Base-by-base conservation (phyloP, 2,113 vertebrate genomes). In the Prietella phreatophila region DNA sequence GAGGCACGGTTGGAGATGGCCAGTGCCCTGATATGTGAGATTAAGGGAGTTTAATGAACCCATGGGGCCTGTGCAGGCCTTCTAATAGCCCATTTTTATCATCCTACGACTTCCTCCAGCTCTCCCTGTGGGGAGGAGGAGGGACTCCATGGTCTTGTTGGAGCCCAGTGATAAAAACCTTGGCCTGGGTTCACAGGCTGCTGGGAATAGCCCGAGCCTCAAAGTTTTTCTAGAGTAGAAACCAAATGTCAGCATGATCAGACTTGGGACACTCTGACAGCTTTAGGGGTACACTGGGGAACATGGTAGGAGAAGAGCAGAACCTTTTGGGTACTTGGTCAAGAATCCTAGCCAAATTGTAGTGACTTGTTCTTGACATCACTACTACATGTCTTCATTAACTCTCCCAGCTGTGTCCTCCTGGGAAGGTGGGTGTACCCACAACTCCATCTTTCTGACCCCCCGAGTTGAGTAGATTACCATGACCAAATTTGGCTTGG, bases 1-100 rank as follows among this genome's bases (percentile, higher is more conserved):
- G 47, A 89, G 67, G 84, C 60, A 79, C 82, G 33, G 85, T 88
- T 69, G 75, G 85, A 90, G 83, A 90, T 91, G 83, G 83, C 85
- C 82, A 93, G 88, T 85, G 89, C 90, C 90, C 87, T 92, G 92
- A 93, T 91, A 89, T 93, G 88, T 89, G 87, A 92, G 92, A 92
- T 93, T 90, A 90, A 89, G 88, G 85, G 63, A 90, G 90, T 92
- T 91, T 92, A 92, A 91, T 93, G 89, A 92, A 93, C 90, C 91
- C 91, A 88, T 91, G 90, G 91, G 91, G 91, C 91, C 88, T 91
- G 89, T 86, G 87, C 88, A 91, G 90, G 73, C 87, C 61, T 92
- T 91, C 88, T 92, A 92, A 91, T 90, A 90, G 92, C 79, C 86
- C 91, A 56, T 91, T 91, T 92, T 91, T 91, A 92, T 89, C 91